A percentile compares a stretch with the other conserved stretches of the same genome.
Conservation (phyloP, 2,797 vertebrate species). For the Danio aesculapii region DNA sequence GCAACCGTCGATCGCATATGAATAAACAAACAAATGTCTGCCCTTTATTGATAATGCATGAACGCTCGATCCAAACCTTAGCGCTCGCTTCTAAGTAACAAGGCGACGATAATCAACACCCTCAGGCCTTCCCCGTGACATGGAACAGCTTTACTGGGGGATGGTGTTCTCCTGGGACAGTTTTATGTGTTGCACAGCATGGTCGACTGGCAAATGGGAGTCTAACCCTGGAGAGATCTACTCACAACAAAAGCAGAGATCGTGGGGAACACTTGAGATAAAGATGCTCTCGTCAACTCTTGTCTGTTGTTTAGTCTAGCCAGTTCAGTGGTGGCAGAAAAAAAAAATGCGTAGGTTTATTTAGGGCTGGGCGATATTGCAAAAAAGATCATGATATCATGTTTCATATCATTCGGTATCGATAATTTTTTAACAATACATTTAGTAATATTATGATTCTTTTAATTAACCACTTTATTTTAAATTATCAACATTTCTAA, state of each 20-base stretch:
- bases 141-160: constrained; percentile 66
- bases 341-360: not conserved
- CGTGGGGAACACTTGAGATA: constrained; percentile 27
- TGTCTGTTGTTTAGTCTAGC: constrained; percentile 20
- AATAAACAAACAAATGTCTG: not conserved
- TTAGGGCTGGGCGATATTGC: too few species aligned
- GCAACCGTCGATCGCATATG: not conserved
- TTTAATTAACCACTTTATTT: too few species aligned
- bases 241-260: constrained; percentile 56
- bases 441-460: too few species aligned
- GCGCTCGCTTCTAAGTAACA: constrained; percentile 46
- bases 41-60: constrained; percentile 26
- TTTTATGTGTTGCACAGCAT: constrained; percentile 63
- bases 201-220: constrained; percentile 57
- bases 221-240: constrained; percentile 57
- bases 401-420: too few species aligned
- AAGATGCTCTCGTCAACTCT: constrained; percentile 35
- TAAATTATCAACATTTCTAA: too few species aligned
- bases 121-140: constrained; percentile 60
- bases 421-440: too few species aligned
- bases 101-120: constrained; percentile 56
- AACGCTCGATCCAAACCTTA: constrained; percentile 41
- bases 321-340: constrained; percentile 20
- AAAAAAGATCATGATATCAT: too few species aligned
- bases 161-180: constrained; percentile 61